phyloP scores from a whole-genome alignment of 2,113 vertebrate species.

The Nycticorax nycticorax region DNA sequence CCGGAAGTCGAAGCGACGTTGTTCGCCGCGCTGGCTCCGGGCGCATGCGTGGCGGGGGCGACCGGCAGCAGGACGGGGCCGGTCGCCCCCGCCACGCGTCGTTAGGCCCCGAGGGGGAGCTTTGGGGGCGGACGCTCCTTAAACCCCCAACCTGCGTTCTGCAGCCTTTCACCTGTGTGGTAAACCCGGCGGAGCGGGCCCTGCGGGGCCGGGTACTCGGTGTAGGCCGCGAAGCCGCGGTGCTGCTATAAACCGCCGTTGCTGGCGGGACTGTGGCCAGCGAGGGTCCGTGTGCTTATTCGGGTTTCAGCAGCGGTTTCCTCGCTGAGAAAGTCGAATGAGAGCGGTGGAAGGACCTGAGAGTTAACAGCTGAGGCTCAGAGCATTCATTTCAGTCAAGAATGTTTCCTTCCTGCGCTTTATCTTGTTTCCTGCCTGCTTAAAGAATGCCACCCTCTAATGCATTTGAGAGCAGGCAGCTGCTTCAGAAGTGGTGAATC shows the following conservation, averaged over 20 bases:
- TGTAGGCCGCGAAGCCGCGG: neutral
- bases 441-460: neutral
- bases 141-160: rapidly evolving
- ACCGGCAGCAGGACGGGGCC: too few species aligned
- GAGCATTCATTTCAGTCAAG: neutral
- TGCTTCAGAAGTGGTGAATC: rapidly evolving
- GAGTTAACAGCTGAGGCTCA: neutral
- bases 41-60: neutral
- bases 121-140: rapidly evolving
- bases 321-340: neutral
- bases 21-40: too few species aligned
- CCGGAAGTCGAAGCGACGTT: neutral
- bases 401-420: neutral
- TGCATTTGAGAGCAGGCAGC: neutral
- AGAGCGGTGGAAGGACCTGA: neutral
- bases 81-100: rapidly evolving
- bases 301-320: neutral
- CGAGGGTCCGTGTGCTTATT: neutral
- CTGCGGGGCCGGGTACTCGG: neutral
- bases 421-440: neutral
- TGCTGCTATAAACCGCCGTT: too few species aligned
- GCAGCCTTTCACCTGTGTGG: rapidly evolving
- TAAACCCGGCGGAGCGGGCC: too few species aligned
- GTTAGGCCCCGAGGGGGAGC: rapidly evolving
- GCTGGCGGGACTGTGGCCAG: neutral